A percentile compares a stretch with the other conserved stretches of the same genome.
Evolutionary conservation across 1,140 invertebrate genomes (phyloP).

Genomic region (Eurosta solidaginis): DNA sequence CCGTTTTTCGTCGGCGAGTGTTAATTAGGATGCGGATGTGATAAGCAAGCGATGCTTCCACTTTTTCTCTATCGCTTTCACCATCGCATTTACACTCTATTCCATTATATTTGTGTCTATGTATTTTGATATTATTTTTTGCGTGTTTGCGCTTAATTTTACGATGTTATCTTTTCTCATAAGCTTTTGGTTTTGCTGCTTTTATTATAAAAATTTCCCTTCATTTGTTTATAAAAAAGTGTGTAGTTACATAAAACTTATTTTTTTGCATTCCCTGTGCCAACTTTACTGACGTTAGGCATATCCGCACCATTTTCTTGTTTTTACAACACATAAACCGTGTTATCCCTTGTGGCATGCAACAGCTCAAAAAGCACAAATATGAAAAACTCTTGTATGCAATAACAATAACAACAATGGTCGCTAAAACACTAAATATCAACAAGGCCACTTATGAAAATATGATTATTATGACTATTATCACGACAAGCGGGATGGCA

Average conservation of each 20-base stretch:
- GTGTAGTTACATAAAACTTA: background rate
- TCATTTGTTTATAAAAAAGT: background rate
- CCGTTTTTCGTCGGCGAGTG: background rate
- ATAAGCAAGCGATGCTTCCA: background rate
- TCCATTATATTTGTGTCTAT: background rate
- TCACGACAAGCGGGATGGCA: background rate
- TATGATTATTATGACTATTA: slow-evolving; percentile 21
- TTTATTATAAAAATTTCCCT: background rate
- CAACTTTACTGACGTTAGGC: background rate
- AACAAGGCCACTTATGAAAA: slow-evolving; percentile 5
- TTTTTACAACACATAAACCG: background rate
- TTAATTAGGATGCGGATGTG: background rate
- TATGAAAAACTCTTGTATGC: background rate
- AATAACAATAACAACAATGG: background rate
- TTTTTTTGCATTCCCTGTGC: background rate
- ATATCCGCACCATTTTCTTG: background rate
- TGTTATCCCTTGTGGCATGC: background rate
- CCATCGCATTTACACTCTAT: too few relatives aligned
- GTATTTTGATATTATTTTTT: background rate
- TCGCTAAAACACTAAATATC: background rate
- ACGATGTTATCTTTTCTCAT: background rate
- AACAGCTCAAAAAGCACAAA: background rate
- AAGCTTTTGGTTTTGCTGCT: background rate
- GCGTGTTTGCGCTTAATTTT: background rate
- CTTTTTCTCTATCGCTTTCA: too few relatives aligned